These are phyloP conservation scores for Lethenteron camtschaticum DNA, from an alignment of 2,113 vertebrate species.

Conservation along the genomic window DNA sequence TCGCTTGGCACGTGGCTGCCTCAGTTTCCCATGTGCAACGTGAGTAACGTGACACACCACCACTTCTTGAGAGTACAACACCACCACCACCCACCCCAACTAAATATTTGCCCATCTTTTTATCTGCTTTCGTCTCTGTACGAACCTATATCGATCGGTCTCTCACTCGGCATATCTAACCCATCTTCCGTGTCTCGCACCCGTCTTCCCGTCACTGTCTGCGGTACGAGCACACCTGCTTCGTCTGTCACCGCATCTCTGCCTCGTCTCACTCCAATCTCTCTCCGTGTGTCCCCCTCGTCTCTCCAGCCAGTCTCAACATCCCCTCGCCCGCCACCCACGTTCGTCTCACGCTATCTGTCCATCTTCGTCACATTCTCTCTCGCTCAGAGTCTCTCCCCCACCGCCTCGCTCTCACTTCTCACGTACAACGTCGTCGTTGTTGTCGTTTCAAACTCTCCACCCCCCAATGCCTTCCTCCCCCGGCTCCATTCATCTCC, in stretches of 20 bases:
- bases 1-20: too few relatives aligned
- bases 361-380: background rate
- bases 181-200: too few relatives aligned
- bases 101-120: too few relatives aligned
- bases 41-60: too few relatives aligned
- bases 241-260: background rate
- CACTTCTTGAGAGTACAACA: too few relatives aligned
- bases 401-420: background rate
- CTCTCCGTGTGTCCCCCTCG: background rate
- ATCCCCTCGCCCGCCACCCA: background rate
- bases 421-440: background rate
- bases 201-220: background rate
- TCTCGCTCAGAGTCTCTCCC: background rate
- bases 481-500: background rate
- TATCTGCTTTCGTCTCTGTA: background rate
- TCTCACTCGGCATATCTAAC: too few relatives aligned
- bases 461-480: background rate
- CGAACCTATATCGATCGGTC: background rate
- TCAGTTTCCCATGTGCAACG: too few relatives aligned
- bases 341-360: background rate
- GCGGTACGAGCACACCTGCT: background rate
- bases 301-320: background rate
- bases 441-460: background rate
- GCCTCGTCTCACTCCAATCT: background rate
- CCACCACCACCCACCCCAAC: too few relatives aligned